Evolutionary conservation across 1,140 invertebrate species (phyloP).

Genomic region (Drosophila orena): DNA sequence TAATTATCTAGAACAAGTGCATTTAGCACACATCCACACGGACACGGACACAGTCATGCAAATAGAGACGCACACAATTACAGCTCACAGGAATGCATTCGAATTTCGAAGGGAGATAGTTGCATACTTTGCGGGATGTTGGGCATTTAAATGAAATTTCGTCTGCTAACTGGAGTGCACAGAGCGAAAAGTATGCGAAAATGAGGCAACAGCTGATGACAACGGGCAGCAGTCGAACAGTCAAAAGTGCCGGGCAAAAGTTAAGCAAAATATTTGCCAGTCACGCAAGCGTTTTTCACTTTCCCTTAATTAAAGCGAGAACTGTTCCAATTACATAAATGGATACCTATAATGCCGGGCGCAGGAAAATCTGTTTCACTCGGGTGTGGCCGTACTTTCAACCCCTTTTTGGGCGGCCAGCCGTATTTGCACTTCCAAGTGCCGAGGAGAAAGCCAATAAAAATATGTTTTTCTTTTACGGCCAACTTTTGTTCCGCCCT

Average conservation of each 20-base stretch:
- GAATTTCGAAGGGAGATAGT: slow-evolving; percentile 21
- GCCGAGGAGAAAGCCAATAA: slow-evolving; percentile 34
- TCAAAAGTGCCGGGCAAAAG: slow-evolving; percentile 29
- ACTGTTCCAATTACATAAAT: slow-evolving; percentile 42
- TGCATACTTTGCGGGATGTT: slow-evolving; percentile 64
- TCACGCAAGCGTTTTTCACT: slow-evolving; percentile 42
- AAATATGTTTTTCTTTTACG: slow-evolving; percentile 66
- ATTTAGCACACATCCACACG: slow-evolving; percentile 54
- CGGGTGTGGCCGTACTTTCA: background rate
- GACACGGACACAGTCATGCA: slow-evolving; percentile 6
- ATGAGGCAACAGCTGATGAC: slow-evolving; percentile 25
- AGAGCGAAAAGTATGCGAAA: slow-evolving; percentile 48
- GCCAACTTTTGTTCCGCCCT: slow-evolving; percentile 29
- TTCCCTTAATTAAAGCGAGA: slow-evolving; percentile 44
- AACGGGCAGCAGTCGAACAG: slow-evolving; percentile 4
- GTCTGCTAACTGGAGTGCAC: slow-evolving; percentile 48
- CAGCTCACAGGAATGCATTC: background rate
- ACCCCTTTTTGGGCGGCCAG: slow-evolving; percentile 2
- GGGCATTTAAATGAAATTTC: slow-evolving; percentile 72
- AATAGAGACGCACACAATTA: slow-evolving; percentile 8
- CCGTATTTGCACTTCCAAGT: slow-evolving; percentile 26
- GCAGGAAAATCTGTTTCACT: slow-evolving; percentile 37
- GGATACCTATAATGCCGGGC: slow-evolving; percentile 17
- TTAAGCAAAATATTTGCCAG: slow-evolving; percentile 59
- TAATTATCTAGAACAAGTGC: slow-evolving; percentile 78